Percentiles rank a stretch among this genome's conserved stretches.
Evolutionary conservation across 23 tunicate species (phyloP).

Genomic region (Halocynthia roretzi): DNA sequence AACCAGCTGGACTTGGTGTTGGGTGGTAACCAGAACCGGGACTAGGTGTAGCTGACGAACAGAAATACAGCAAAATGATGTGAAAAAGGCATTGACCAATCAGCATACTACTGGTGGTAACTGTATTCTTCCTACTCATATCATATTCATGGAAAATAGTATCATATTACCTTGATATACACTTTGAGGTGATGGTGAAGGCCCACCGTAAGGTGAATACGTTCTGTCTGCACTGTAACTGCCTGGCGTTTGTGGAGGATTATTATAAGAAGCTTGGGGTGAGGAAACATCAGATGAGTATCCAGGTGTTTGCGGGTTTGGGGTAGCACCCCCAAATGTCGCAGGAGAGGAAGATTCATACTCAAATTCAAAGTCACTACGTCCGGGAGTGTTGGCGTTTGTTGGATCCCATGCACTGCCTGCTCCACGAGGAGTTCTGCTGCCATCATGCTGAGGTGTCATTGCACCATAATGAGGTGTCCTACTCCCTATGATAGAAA

Average conservation of each 20-base stretch:
- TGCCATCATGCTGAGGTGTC: slow-evolving; percentile 96
- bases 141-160: not conserved
- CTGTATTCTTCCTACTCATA: not conserved
- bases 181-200: slow-evolving; percentile 79
- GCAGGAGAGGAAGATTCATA: slow-evolving; percentile 88
- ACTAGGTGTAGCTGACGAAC: slow-evolving; percentile 29
- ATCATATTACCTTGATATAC: slow-evolving; percentile 56
- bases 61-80: not conserved
- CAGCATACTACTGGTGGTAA: not conserved
- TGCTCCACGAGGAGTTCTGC: slow-evolving; percentile 87
- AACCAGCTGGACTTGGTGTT: slow-evolving; percentile 85
- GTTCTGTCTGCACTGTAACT: slow-evolving; percentile 78
- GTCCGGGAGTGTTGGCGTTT: slow-evolving; percentile 78
- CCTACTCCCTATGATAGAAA: slow-evolving; percentile 52
- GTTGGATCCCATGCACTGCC: slow-evolving; percentile 98
- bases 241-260: slow-evolving; percentile 88
- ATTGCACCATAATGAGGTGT: slow-evolving; percentile 96
- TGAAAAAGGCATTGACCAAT: not conserved
- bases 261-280: slow-evolving; percentile 59
- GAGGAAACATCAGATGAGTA: slow-evolving; percentile 61
- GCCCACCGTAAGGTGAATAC: slow-evolving; percentile 66
- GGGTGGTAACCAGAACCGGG: slow-evolving; percentile 31
- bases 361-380: slow-evolving; percentile 77
- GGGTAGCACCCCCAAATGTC: slow-evolving; percentile 68
- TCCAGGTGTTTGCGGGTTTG: slow-evolving; percentile 90